Percentiles rank a stretch among this genome's conserved stretches.
These are phyloP conservation scores for Edolisoma coerulescens DNA, from an alignment of 2,113 vertebrate species.

Conservation along the genomic window DNA sequence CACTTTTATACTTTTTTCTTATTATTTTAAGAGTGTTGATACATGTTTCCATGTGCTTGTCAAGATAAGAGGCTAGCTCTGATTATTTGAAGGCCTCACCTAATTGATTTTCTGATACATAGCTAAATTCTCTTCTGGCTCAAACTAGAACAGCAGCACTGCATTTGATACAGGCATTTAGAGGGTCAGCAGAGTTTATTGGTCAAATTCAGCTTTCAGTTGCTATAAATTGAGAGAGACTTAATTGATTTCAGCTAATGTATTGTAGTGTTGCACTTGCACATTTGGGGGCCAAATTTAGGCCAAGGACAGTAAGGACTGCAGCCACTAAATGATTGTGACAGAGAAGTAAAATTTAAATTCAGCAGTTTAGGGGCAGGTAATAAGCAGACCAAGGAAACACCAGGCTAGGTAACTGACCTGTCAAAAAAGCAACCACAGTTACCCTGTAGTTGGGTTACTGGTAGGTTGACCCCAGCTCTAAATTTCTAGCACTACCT, in stretches of 20 bases:
- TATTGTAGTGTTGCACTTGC: background rate
- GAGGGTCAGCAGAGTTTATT: background rate
- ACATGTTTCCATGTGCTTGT: background rate
- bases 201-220: constrained; percentile 25
- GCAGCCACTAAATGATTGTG: background rate
- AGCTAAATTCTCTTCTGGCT: background rate
- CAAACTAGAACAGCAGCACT: background rate
- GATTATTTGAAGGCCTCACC: background rate
- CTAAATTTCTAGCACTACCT: background rate
- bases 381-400: background rate
- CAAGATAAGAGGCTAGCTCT: background rate
- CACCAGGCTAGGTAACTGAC: background rate
- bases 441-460: rapidly evolving
- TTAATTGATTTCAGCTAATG: constrained; percentile 46
- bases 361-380: background rate
- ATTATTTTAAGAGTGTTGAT: background rate
- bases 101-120: constrained; percentile 3
- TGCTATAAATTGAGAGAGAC: background rate
- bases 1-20: background rate
- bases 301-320: constrained; percentile 18
- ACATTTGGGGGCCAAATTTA: background rate
- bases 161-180: background rate
- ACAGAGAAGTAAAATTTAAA: background rate
- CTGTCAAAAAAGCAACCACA: background rate
- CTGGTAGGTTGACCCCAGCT: background rate